A percentile compares a stretch with the other conserved stretches of the same genome.
phyloP scores from a whole-genome alignment of 1,140 invertebrate genomes.

The Magallana ariakensis region DNA sequence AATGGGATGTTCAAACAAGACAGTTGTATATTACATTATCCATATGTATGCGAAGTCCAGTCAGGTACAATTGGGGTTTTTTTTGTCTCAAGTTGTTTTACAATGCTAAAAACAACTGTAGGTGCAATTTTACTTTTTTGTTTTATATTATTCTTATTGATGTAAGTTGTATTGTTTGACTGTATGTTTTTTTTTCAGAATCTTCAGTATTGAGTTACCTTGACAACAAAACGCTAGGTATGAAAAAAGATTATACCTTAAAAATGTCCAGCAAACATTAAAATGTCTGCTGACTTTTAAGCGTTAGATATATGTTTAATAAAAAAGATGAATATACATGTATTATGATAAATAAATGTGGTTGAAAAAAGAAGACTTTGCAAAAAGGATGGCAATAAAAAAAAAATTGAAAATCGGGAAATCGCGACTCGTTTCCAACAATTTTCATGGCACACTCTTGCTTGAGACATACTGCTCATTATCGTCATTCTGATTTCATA shows the following conservation, averaged over 20 bases:
- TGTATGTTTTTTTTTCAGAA: background rate
- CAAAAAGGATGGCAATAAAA: too few species aligned
- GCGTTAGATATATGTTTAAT: too few species aligned
- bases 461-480: too few species aligned
- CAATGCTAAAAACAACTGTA: background rate
- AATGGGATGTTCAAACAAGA: background rate
- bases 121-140: background rate
- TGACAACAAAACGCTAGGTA: background rate
- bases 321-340: too few species aligned
- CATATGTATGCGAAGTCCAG: background rate
- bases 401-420: too few species aligned
- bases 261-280: too few species aligned
- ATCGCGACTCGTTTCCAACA: too few species aligned
- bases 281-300: too few species aligned
- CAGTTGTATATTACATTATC: background rate
- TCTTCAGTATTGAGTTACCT: background rate
- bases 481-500: too few species aligned
- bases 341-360: too few species aligned
- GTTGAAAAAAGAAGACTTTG: too few species aligned
- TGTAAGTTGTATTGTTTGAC: background rate
- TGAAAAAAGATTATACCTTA: background rate
- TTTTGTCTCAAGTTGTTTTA: background rate
- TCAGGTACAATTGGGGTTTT: background rate
- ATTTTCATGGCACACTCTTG: too few species aligned
- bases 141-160: background rate